Percentiles rank a stretch among this genome's conserved stretches.
Conservation (phyloP, 2,113 vertebrate species). For the Sinocyclocheilus anophthalmus region DNA sequence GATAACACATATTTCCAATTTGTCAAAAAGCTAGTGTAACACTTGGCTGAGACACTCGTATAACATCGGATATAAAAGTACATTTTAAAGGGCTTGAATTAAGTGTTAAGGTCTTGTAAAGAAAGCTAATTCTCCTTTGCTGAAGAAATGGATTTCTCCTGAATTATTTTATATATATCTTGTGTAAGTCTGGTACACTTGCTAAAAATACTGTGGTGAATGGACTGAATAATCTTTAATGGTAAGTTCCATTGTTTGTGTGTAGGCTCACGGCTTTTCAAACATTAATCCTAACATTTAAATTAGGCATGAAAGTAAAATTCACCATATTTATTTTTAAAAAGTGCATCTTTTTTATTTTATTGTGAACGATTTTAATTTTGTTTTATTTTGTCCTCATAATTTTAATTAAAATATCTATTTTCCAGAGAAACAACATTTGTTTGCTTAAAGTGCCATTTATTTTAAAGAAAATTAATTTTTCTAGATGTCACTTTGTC, state of each 20-base stretch:
- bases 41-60: slow-evolving; percentile 25
- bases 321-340: background rate
- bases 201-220: background rate
- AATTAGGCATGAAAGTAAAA: background rate
- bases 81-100: no score
- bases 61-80: slow-evolving; percentile 8
- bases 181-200: slow-evolving; percentile 9
- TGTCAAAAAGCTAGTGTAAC: slow-evolving; percentile 1
- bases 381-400: background rate
- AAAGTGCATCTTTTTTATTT: background rate
- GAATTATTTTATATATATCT: slow-evolving; percentile 35
- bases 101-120: slow-evolving; percentile 3
- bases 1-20: background rate
- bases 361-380: background rate
- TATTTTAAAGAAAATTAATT: background rate
- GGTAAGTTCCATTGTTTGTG: background rate
- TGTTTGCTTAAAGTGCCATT: no score
- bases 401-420: background rate
- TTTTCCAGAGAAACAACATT: no score
- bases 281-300: background rate
- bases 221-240: slow-evolving; percentile 15
- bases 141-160: slow-evolving; percentile 34
- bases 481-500: background rate
- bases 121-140: slow-evolving; percentile 29
- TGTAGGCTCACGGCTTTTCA: background rate